phyloP scores from a whole-genome alignment of 2,113 vertebrate species.

The Dipodomys stephensi region DNA sequence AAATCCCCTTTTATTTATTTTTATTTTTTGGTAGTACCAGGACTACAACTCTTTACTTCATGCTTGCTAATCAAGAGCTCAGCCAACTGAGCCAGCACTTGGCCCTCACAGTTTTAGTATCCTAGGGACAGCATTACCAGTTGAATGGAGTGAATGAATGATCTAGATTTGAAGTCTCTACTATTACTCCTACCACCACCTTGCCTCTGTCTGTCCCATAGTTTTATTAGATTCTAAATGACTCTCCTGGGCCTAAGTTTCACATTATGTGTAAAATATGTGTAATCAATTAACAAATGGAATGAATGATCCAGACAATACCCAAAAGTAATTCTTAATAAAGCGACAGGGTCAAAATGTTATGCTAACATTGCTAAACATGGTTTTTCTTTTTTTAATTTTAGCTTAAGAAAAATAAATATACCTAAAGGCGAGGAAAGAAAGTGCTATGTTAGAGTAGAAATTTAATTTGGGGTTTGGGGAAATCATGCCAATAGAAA shows the following conservation, averaged over 20 bases:
- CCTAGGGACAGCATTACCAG: background rate
- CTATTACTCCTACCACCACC: fast-evolving
- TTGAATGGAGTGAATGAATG: background rate
- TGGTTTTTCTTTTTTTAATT: background rate
- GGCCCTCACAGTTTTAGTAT: background rate
- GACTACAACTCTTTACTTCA: too few species aligned
- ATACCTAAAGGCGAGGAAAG: background rate
- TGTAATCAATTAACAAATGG: background rate
- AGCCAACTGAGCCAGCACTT: too few species aligned
- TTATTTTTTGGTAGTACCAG: too few species aligned
- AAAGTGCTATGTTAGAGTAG: background rate
- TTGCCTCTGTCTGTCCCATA: fast-evolving
- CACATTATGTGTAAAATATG: fast-evolving
- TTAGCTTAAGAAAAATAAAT: background rate
- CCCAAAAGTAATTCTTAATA: background rate
- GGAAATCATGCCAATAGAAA: background rate
- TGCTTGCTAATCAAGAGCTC: too few species aligned
- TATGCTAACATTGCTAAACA: background rate
- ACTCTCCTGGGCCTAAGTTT: fast-evolving
- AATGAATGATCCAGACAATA: background rate
- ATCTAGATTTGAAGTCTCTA: background rate
- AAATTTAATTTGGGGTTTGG: background rate
- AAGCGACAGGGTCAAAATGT: background rate
- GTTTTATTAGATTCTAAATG: background rate
- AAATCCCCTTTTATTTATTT: too few species aligned